Base-by-base conservation (phyloP, 2,888 invertebrate genomes). In the Lasioglossum marginatum region DNA sequence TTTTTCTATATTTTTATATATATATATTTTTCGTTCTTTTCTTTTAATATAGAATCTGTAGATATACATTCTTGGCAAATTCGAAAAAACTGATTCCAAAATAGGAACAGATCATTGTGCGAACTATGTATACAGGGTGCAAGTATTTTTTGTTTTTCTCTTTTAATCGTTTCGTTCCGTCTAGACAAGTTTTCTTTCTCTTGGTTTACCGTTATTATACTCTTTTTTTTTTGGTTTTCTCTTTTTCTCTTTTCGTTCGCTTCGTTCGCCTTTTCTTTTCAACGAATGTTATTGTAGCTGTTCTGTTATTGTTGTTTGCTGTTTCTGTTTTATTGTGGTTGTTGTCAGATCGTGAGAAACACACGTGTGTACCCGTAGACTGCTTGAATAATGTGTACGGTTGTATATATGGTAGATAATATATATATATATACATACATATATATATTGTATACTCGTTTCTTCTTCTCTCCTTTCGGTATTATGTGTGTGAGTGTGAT, bases 61-160 rank as follows among this genome's bases (percentile, higher is more conserved):
- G 91, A 90, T 90, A 90, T 90, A 90, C 90, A 90, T 92, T 93
- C 92, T 94, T 92, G 92, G 92, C 92, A 93, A 94, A 93, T 93
- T 91, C 91, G 92, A 93, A 93, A 94, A 94, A 93, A 93, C 92
- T 92, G 92, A 93, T 92, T 93, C 93, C 92, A 93, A 94, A 93
- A 93, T 93, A 92, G 94, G 93, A 94, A 94, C 93, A 92, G 93
- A 94, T 93, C 91, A 93, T 94, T 93, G 93, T 94, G 94, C 93
- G 92, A 94, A 94, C 93, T 94, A 93, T 94, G 93, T 93, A 93
- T 93, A 93, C 92, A 94, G 93, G 92, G 92, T 94, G 93, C 92
- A 93, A 93, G 92, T 92, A 92, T 92, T 84, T 78, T 82, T 71
- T 82, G 80, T 79, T 80, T 78, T 79, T 77, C 40, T 82, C 31